Conservation (phyloP, 2,113 vertebrate genomes). For the Grammomys surdaster region DNA sequence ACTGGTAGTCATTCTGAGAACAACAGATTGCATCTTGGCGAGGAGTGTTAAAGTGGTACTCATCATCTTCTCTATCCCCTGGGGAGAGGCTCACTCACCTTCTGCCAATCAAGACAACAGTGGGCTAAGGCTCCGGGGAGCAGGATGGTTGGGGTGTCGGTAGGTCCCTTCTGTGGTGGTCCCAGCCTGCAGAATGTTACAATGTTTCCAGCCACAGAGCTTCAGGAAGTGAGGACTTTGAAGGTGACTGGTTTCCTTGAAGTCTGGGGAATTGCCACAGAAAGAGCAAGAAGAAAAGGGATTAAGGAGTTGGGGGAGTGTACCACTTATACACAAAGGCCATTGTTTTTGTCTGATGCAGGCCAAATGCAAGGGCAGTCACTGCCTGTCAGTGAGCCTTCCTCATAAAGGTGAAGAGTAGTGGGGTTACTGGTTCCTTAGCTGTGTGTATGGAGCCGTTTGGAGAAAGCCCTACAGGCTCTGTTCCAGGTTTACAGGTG, state of each 20-base stretch:
- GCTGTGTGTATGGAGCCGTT: background rate
- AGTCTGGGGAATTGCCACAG: background rate
- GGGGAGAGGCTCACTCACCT: background rate
- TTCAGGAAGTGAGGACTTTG: background rate
- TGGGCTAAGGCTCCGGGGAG: background rate
- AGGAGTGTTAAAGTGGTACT: background rate
- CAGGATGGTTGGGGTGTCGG: background rate
- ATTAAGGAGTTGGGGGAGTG: background rate
- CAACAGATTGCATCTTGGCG: background rate
- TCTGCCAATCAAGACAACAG: background rate
- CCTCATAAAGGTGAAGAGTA: background rate
- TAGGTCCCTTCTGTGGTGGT: background rate
- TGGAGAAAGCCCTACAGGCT: background rate
- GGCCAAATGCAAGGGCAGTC: background rate
- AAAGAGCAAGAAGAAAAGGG: background rate
- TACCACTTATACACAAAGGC: rapidly evolving
- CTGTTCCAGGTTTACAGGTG: background rate
- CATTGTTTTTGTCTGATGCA: background rate
- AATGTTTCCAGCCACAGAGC: background rate
- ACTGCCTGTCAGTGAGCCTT: background rate
- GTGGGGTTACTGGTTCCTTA: background rate
- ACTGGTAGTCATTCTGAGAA: background rate
- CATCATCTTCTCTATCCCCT: background rate
- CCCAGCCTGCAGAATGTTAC: background rate
- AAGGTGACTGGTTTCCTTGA: background rate